Percentiles rank a stretch among this genome's conserved stretches.
Conservation (phyloP, 2,888 invertebrate species). For the Synergus japonicus region DNA sequence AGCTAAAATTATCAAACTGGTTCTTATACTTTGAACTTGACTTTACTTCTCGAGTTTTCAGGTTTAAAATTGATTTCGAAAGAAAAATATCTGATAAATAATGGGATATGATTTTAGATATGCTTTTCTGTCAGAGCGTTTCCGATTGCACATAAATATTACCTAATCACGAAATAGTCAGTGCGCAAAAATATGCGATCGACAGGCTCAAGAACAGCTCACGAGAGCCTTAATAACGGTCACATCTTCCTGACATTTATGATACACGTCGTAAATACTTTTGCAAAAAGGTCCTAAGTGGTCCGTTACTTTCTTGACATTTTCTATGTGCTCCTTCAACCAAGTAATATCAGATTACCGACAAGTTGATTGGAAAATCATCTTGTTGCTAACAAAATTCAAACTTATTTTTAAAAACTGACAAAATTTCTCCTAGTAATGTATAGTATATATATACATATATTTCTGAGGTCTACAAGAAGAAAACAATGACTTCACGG, state of each 20-base stretch:
- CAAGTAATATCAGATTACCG: constrained; percentile 25
- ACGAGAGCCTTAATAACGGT: constrained; percentile 27
- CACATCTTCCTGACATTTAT: constrained; percentile 30
- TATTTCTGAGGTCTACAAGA: too few species aligned
- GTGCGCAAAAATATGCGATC: constrained; percentile 5
- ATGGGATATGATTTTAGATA: too few species aligned
- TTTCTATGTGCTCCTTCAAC: constrained; percentile 3
- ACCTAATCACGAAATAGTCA: constrained; percentile 8
- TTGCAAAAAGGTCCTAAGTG: constrained; percentile 37
- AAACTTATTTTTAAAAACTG: too few species aligned
- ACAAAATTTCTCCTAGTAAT: too few species aligned
- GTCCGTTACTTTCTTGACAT: constrained; percentile 16
- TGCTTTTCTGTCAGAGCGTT: background rate
- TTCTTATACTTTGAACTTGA: background rate
- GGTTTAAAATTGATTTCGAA: background rate
- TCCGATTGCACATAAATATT: background rate
- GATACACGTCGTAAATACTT: constrained; percentile 34
- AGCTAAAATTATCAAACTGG: constrained; percentile 20
- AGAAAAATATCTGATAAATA: background rate
- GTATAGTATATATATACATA: too few species aligned
- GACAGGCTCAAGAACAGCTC: background rate
- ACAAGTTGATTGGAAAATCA: background rate
- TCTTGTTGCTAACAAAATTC: background rate
- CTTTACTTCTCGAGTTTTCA: background rate
- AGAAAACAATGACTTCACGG: background rate